Base-by-base conservation (phyloP, 2,797 vertebrate genomes). In the Antrozous pallidus region DNA sequence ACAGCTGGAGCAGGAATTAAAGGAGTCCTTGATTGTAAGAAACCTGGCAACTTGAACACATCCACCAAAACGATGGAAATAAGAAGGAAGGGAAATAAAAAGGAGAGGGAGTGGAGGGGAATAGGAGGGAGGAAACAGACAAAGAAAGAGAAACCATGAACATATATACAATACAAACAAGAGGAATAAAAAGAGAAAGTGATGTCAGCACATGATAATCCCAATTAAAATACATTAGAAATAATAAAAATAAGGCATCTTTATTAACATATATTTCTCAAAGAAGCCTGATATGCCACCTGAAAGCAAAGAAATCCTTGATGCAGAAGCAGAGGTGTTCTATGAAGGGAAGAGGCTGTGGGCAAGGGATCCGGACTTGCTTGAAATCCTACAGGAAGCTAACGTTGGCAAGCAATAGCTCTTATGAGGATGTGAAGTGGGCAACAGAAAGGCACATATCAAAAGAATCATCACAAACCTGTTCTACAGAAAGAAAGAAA, bases 11-110 rank as follows among this genome's bases (percentile, higher is more conserved):
- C 11, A 92, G 79, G 73, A 88, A 82, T 63, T 31, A 47, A 79
- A 86, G 28, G 12, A 75, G 70, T 83, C 5, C 20, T 20, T 85
- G 2, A 90, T 83, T 74, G 54, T 73, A 61, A 40, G 79, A 79
- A 47, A 26, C 8, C 38, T 81, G 31, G 6, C 16, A 36, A 71
- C 1, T 31, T 51, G 33, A 82, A 74, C 12, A 81, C 6, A 22
- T 78, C 47, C 31, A 75, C 45, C 24, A 56, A 86, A 90, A 81
- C 8, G 28, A 45, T 36, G 67, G 28, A 65, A 90, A 22, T 16
- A 61, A 54, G n/a, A 20, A 91, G n/a, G 28, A 28, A 33, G 42
- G 5, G 36, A 47, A n/a, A n/a, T n/a, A n/a, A n/a, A 10, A 1
- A 24, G 20, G 6, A n/a, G 28, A 54, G 24, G 28, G 26, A 73